Percentiles rank a stretch among this genome's conserved stretches.
phyloP scores from a whole-genome alignment of 1,140 invertebrate genomes.

The Spodoptera litura region DNA sequence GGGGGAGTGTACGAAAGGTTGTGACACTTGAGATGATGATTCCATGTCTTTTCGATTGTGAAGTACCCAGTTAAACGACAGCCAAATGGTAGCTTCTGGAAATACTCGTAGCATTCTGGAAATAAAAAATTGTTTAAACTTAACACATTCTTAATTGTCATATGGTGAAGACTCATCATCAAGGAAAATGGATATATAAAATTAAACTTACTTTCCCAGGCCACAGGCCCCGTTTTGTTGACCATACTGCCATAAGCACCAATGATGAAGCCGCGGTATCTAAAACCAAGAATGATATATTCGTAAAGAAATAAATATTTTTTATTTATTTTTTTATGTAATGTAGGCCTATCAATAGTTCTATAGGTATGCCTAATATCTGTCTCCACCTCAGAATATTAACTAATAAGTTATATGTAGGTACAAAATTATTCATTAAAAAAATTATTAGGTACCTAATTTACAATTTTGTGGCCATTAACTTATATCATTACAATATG shows the following conservation, averaged over 20 bases:
- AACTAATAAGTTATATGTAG: too few species aligned
- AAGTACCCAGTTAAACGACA: slow-evolving; percentile 8
- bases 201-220: not conserved
- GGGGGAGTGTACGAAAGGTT: too few species aligned
- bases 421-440: too few species aligned
- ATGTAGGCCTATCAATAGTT: too few species aligned
- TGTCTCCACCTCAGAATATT: too few species aligned
- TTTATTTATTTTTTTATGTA: too few species aligned
- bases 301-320: not conserved
- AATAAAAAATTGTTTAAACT: not conserved
- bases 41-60: not conserved
- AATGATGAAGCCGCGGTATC: not conserved
- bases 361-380: too few species aligned
- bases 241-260: not conserved
- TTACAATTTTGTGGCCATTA: too few species aligned
- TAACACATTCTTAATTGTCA: not conserved
- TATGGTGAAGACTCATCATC: not conserved
- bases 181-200: not conserved
- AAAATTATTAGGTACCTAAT: too few species aligned
- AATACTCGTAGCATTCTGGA: slow-evolving; percentile 39
- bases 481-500: too few species aligned
- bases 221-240: not conserved
- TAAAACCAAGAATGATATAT: not conserved
- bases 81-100: slow-evolving; percentile 14
- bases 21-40: not conserved